Base-by-base conservation (phyloP, 2,888 invertebrate genomes). In the Drosophila pseudotalamancana region DNA sequence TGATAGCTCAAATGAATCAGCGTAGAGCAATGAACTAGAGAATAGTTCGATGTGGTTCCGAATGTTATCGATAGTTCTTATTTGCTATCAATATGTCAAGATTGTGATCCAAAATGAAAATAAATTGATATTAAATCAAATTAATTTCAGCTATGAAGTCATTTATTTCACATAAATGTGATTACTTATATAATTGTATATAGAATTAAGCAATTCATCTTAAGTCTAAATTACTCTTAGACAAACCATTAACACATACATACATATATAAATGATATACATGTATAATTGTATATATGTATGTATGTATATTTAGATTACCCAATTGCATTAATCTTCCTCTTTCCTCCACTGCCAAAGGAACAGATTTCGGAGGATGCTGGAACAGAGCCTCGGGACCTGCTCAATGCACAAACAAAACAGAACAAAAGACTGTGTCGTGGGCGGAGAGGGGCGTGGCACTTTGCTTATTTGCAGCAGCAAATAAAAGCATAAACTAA, bases 301-400 rank as follows among this genome's bases (percentile, higher is more conserved):
- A 6, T 42, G 3, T 40, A 6, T 39, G 1, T 16, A 42, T n/a
- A 9, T 25, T 11, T 56, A 43, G 39, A 70, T 76, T 75, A 73
- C 77, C 77, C 86, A 83, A 83, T 83, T 86, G 87, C 73, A 80
- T 83, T 81, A 83, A 80, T 86, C 70, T 73, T 63, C 70, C 70
- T 63, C 32, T 68, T 86, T 83, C 64, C 77, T 63, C 53, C 40
- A 45, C 23, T 46, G 56, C 27, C 32, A 40, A 39, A 23, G 25
- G 51, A 23, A 53, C 46, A 48, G 64, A 45, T 42, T 29, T 29
- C 11, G 23, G 43, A 54, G 42, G 16, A 54, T 43, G 60, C 21
- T 14, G 27, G 25, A 16, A 45, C 55, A 32, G 25, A 21, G 39
- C 12, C 34, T 5, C 19, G 5, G 37, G 19, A 37, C 16, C 23